These are phyloP conservation scores for Digitonthophagus gazella DNA, from an alignment of 2,888 invertebrate species.

Conservation along the genomic window DNA sequence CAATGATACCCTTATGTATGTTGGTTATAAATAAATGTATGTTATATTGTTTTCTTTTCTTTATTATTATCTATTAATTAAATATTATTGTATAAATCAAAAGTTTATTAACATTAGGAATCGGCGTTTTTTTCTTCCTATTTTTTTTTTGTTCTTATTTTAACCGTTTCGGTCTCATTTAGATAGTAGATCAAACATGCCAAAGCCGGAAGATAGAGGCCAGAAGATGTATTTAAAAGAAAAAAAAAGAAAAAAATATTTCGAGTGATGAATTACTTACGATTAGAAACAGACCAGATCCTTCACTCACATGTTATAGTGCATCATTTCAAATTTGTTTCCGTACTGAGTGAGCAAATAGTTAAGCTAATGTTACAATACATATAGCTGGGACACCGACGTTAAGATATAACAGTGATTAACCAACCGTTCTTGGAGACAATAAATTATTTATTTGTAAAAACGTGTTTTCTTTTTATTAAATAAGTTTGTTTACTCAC, in stretches of 20 bases:
- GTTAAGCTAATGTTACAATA: slow-evolving; percentile 31
- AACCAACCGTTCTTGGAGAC: slow-evolving; percentile 49
- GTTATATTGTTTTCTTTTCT: slow-evolving; percentile 24
- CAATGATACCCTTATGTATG: slow-evolving; percentile 12
- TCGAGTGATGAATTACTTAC: too few relatives aligned
- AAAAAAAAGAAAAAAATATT: too few relatives aligned
- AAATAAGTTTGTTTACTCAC: too few relatives aligned
- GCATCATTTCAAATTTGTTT: slow-evolving; percentile 11
- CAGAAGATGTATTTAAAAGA: slow-evolving; percentile 15
- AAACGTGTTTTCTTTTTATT: slow-evolving; percentile 20
- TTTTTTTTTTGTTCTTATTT: slow-evolving; percentile 23
- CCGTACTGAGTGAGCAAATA: slow-evolving; percentile 18
- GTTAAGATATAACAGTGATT: slow-evolving; percentile 45
- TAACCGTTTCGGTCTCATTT: not conserved
- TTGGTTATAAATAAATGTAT: slow-evolving; percentile 20
- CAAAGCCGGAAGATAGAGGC: slow-evolving; percentile 43
- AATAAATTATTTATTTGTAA: slow-evolving; percentile 54
- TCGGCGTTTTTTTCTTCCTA: slow-evolving; percentile 23
- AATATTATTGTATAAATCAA: slow-evolving; percentile 30
- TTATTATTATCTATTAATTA: not conserved
- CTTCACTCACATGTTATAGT: slow-evolving; percentile 3
- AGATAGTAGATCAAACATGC: slow-evolving; percentile 42
- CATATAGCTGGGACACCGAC: slow-evolving; percentile 46
- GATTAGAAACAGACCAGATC: too few relatives aligned
- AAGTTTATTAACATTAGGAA: slow-evolving; percentile 27